Conservation (phyloP, 2,797 vertebrate genomes). For the Odontamblyopus lacepedii region DNA sequence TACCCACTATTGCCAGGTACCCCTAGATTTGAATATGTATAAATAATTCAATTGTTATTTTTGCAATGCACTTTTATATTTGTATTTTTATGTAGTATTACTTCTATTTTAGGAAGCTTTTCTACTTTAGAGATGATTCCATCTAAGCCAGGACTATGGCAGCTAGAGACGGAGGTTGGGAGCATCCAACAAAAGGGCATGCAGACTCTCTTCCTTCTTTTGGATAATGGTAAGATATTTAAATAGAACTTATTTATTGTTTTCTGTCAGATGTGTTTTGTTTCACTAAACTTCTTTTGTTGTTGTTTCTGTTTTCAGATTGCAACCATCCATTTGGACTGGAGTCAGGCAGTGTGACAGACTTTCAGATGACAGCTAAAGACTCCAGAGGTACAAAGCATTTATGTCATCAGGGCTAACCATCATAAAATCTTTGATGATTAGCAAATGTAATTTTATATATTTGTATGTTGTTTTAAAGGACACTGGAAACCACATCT, state of each 20-base stretch:
- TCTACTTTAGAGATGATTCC: constrained; percentile 92
- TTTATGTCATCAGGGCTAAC: neutral
- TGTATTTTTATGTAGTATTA: neutral
- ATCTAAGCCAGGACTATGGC: constrained; percentile 91
- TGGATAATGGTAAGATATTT: constrained; percentile 82
- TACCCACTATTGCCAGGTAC: constrained; percentile 90
- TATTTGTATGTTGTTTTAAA: constrained; percentile 51
- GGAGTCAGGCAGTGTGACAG: constrained; percentile 78
- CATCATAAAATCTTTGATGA: neutral
- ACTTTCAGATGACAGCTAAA: constrained; percentile 84
- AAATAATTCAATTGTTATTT: neutral
- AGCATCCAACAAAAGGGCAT: constrained; percentile 88
- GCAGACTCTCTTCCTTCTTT: constrained; percentile 88
- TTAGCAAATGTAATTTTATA: neutral
- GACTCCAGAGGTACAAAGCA: constrained; percentile 74
- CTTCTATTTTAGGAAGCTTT: constrained; percentile 81
- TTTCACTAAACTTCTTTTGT: neutral
- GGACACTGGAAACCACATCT: constrained; percentile 87
- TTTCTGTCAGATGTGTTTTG: constrained; percentile 2
- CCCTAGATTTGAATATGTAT: neutral
- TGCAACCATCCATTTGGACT: constrained; percentile 89
- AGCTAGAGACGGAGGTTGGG: constrained; percentile 89
- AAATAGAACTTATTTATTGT: neutral
- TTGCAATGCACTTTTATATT: neutral
- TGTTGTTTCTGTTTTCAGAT: constrained; percentile 62